Evolutionary conservation across 2,888 invertebrate genomes (phyloP).

Genomic region (Apamea epomidion): DNA sequence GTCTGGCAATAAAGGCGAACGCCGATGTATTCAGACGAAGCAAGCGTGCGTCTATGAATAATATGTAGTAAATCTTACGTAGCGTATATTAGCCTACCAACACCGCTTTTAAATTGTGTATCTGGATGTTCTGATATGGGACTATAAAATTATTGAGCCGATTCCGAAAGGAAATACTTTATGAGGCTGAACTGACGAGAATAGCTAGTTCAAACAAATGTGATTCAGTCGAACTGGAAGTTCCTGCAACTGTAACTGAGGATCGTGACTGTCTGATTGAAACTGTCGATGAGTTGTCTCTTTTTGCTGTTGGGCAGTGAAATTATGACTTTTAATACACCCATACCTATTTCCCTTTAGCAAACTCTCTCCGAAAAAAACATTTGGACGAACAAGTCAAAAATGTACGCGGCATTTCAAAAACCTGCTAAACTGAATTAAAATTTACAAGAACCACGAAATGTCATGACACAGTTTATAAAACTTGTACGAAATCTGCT

Average conservation of each 20-base stretch:
- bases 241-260: background rate
- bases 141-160: slow-evolving; percentile 18
- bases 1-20: slow-evolving; percentile 63
- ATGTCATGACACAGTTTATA: background rate
- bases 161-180: background rate
- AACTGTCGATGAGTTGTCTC: background rate
- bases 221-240: background rate
- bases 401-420: background rate
- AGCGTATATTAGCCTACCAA: slow-evolving; percentile 48
- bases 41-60: slow-evolving; percentile 68
- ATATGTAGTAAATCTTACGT: slow-evolving; percentile 64
- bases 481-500: background rate
- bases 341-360: too few relatives aligned
- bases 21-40: slow-evolving; percentile 63
- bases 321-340: background rate
- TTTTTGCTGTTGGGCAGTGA: background rate
- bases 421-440: background rate
- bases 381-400: background rate
- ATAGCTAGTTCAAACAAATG: background rate
- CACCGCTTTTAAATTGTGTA: slow-evolving; percentile 35
- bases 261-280: background rate
- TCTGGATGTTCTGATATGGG: slow-evolving; percentile 4
- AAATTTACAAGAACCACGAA: background rate
- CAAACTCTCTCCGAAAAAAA: background rate
- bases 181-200: background rate